These are phyloP conservation scores for Apomyelois bistriatella DNA, from an alignment of 2,888 invertebrate species.

Conservation along the genomic window DNA sequence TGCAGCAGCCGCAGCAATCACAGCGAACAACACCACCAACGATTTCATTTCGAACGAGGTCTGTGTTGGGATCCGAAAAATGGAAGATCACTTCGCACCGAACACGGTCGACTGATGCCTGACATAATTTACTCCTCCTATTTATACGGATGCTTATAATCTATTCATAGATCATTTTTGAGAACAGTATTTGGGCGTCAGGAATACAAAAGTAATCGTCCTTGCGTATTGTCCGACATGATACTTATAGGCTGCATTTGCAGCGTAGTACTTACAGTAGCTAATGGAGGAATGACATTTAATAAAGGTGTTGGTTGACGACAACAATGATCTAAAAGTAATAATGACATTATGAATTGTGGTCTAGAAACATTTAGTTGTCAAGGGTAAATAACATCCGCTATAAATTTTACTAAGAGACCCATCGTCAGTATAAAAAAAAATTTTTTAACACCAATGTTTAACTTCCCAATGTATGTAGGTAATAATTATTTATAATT, in stretches of 20 bases:
- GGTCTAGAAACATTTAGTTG: constrained; percentile 33
- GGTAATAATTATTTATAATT: constrained; percentile 19
- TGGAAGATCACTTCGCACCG: constrained; percentile 60
- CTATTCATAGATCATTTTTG: constrained; percentile 36
- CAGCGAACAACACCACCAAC: constrained; percentile 66
- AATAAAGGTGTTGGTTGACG: constrained; percentile 23
- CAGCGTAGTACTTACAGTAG: constrained; percentile 20
- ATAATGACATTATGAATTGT: constrained; percentile 33
- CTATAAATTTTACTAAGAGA: constrained; percentile 24
- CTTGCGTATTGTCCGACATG: constrained; percentile 46
- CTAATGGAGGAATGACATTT: constrained; percentile 47
- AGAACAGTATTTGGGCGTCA: constrained; percentile 44
- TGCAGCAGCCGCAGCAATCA: constrained; percentile 43
- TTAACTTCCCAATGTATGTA: neutral
- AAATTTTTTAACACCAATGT: neutral
- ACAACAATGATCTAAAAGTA: constrained; percentile 27
- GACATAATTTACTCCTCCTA: constrained; percentile 38
- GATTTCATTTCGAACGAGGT: constrained; percentile 62
- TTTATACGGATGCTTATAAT: constrained; percentile 59
- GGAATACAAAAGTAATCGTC: constrained; percentile 49
- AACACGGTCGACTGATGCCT: constrained; percentile 50
- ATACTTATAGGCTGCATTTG: constrained; percentile 34
- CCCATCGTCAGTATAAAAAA: neutral
- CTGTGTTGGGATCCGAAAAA: constrained; percentile 46
- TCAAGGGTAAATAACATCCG: constrained; percentile 38